A percentile compares a stretch with the other conserved stretches of the same genome.
Conservation (phyloP, 2,888 invertebrate genomes). For the Calliphora vomitoria region DNA sequence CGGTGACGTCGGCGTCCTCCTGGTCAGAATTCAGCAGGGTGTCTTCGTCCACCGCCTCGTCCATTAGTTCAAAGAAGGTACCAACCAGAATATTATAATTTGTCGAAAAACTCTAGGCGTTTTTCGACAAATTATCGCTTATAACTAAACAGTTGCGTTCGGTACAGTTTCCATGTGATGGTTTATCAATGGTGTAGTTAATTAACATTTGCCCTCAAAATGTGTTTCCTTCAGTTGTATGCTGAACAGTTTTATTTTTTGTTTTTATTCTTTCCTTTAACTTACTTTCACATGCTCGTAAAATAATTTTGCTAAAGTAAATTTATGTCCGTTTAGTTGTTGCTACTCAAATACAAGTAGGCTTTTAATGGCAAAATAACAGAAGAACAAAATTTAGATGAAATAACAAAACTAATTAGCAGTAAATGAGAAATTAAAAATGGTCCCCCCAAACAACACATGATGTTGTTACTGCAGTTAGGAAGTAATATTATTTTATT, state of each 20-base stretch:
- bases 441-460: not conserved
- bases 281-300: not conserved
- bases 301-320: slow-evolving; percentile 27
- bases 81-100: no score
- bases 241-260: not conserved
- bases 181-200: slow-evolving; percentile 41
- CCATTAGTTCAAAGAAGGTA: no score
- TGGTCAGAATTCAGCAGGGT: no score
- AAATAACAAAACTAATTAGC: slow-evolving; percentile 68
- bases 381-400: not conserved
- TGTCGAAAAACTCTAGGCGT: no score
- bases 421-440: slow-evolving; percentile 70
- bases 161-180: no score
- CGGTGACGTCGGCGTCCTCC: no score
- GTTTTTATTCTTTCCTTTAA: not conserved
- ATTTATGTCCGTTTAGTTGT: slow-evolving; percentile 33
- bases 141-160: no score
- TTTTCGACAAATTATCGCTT: no score
- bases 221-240: not conserved
- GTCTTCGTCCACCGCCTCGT: no score
- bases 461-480: slow-evolving; percentile 26
- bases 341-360: slow-evolving; percentile 38
- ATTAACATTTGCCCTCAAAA: slow-evolving; percentile 50
- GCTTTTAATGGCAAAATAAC: slow-evolving; percentile 44
- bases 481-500: slow-evolving; percentile 17